Conservation (phyloP, 2,797 vertebrate genomes). For the Acestrorhynchus altus region DNA sequence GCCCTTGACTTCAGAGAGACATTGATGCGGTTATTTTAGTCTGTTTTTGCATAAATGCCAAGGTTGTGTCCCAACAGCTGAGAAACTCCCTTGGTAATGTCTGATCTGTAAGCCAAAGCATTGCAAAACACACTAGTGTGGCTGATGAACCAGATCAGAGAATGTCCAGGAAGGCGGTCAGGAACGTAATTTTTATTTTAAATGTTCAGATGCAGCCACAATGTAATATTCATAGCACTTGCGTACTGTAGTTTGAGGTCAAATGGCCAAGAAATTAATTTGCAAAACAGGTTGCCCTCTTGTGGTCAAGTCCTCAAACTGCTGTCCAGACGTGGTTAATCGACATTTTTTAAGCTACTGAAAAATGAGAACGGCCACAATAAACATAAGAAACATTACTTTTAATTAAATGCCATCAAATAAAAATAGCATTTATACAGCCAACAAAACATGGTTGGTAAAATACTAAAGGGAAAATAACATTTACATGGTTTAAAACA, state of each 20-base stretch:
- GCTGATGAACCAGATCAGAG: too few relatives aligned
- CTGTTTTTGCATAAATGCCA: too few relatives aligned
- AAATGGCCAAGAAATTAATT: conserved; percentile 4
- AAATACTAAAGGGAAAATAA: conserved; percentile 2
- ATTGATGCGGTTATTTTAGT: too few relatives aligned
- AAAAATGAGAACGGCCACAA: not conserved
- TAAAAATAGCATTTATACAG: conserved; percentile 28
- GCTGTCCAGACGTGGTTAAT: not conserved
- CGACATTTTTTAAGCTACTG: not conserved
- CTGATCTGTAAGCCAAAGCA: too few relatives aligned
- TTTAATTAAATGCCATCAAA: conserved; percentile 34
- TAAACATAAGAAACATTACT: conserved; percentile 5
- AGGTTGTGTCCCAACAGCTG: too few relatives aligned
- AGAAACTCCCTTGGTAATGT: too few relatives aligned
- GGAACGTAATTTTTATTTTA: not conserved
- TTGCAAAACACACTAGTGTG: too few relatives aligned
- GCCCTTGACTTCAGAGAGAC: too few relatives aligned
- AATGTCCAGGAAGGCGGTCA: too few relatives aligned
- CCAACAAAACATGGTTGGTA: not conserved
- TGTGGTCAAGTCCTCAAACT: conserved; percentile 27
- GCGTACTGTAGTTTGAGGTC: not conserved
- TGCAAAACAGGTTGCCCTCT: conserved; percentile 40
- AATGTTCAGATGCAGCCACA: not conserved
- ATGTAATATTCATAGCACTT: too few relatives aligned
- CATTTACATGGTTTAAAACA: conserved; percentile 33